A percentile compares a stretch with the other conserved stretches of the same genome.
These are phyloP conservation scores for Myrmophylax atrothorax DNA, from an alignment of 2,113 vertebrate genomes.

Conservation along the genomic window DNA sequence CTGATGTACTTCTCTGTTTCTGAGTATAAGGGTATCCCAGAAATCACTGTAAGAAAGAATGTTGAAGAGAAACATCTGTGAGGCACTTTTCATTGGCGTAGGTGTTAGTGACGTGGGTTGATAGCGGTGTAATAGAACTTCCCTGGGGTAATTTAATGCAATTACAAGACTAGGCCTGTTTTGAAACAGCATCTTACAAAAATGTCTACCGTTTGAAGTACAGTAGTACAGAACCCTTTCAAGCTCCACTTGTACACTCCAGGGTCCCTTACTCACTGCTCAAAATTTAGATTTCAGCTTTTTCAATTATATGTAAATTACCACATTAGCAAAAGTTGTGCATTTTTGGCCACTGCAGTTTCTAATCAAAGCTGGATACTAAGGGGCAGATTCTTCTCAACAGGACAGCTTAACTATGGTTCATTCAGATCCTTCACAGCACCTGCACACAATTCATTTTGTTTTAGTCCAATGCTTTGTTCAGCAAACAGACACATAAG, in stretches of 20 bases:
- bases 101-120: neutral
- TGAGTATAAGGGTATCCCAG: neutral
- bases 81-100: neutral
- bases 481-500: neutral
- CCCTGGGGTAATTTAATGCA: neutral
- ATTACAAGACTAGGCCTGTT: neutral
- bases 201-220: neutral
- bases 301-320: neutral
- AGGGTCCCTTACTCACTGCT: neutral
- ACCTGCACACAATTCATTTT: neutral
- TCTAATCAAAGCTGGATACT: neutral
- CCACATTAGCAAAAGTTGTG: neutral
- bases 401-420: neutral
- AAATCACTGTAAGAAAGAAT: neutral
- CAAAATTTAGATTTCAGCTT: neutral
- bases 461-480: neutral
- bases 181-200: neutral
- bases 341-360: neutral
- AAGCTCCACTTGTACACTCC: neutral
- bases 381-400: neutral
- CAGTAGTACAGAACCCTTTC: neutral
- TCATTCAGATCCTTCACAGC: neutral
- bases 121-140: neutral
- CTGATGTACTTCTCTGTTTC: neutral
- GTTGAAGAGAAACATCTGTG: neutral